Evolutionary conservation across 2,888 invertebrate genomes (phyloP), one percentile per base, ranked within the genome.

Genomic region (Mayetiola destructor): DNA sequence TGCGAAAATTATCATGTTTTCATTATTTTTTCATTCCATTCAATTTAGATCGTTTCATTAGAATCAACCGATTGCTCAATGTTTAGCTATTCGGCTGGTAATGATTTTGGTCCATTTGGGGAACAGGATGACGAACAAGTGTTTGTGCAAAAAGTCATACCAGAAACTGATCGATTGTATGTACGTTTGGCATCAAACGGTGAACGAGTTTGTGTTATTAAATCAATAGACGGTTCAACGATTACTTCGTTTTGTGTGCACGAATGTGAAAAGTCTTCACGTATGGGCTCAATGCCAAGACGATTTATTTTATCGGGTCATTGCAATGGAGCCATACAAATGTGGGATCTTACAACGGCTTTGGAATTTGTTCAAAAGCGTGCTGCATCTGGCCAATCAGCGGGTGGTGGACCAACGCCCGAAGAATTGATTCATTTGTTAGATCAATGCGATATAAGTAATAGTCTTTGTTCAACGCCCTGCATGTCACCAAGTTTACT

Each of bases 341-440:
- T 97, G 88, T 99, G 97, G 96, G 97, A 99, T 75, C 77, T 99
- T 60, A 94, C 94, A 14, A 96, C 93, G 10, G 95, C 93, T 14
- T 76, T 97, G 56, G 92, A 95, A 73, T 79, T 86, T 62, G 77
- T 80, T 16, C 74, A 76, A 3, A 85, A 85, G 64, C 90, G 91
- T 56, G 93, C 94, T 10, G 18, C 53, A 9, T 93, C 93, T 3
- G 37, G 58, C 40, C 74, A 74, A 61, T 76, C 76, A 67, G 73
- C 73, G 0, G 81, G 82, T 62, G 93, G 93, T 61, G 95, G 96
- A n/a, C 96, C 96, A 30, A 84, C 85, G 1, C 84, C 95, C 1
- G 85, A 88, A 67, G 96, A 97, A 75, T 76, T 97, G 60, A 80
- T 97, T 64, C 82, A 87, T 29, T 77, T 96, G 61, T 77, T 97